A percentile compares a stretch with the other conserved stretches of the same genome.
Evolutionary conservation across 2,797 vertebrate genomes (phyloP).

Genomic region (Nyctibius grandis): DNA sequence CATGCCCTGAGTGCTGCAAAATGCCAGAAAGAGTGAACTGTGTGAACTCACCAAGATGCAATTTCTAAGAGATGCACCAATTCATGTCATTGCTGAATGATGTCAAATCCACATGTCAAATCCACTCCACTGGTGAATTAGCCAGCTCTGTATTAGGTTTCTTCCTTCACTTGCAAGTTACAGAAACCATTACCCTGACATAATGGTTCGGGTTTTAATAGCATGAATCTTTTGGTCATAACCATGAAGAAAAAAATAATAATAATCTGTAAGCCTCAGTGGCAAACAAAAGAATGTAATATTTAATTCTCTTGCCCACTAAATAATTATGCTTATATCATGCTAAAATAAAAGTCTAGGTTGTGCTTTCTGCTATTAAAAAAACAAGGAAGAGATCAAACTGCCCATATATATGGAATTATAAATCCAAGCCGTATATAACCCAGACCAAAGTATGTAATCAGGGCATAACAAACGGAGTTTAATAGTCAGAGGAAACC

Average conservation of each 20-base stretch:
- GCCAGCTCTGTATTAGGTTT: background rate
- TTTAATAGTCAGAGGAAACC: conserved; percentile 29
- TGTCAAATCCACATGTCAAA: background rate
- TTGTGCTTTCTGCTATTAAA: conserved; percentile 18
- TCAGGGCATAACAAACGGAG: conserved; percentile 31
- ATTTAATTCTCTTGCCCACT: background rate
- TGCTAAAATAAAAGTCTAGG: background rate
- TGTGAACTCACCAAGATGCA: background rate
- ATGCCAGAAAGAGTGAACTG: background rate
- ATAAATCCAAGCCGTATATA: conserved; percentile 11
- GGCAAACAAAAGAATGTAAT: background rate
- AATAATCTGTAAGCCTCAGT: background rate
- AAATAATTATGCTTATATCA: conserved; percentile 33
- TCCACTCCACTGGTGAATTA: background rate
- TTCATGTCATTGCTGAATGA: background rate
- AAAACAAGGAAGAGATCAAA: conserved; percentile 10
- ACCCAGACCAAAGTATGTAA: conserved; percentile 32
- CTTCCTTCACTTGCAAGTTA: conserved; percentile 3
- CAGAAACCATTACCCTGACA: background rate
- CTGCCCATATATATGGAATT: background rate
- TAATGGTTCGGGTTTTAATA: background rate
- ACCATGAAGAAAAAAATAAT: background rate
- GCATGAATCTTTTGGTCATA: background rate
- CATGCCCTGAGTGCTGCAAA: background rate
- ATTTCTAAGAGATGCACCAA: background rate